Percentiles rank a stretch among this genome's conserved stretches.
phyloP scores from a whole-genome alignment of 2,797 vertebrate genomes.

The Lepilemur ruficaudatus region DNA sequence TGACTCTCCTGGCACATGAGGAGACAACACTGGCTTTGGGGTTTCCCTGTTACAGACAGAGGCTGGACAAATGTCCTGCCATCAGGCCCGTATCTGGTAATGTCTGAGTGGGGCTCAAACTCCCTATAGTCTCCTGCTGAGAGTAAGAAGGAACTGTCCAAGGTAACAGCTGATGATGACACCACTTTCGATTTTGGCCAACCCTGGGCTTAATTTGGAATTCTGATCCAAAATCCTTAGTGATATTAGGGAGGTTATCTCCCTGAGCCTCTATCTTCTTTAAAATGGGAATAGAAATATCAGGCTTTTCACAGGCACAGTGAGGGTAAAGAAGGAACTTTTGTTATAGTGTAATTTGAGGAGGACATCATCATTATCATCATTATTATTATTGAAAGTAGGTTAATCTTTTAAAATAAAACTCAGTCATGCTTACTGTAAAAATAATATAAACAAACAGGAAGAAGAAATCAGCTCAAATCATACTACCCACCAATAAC shows the following conservation, averaged over 20 bases:
- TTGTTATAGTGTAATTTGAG: not conserved
- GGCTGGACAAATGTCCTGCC: not conserved
- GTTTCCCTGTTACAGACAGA: not conserved
- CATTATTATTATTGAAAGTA: not conserved
- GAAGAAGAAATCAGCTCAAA: not conserved
- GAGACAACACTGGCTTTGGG: not conserved
- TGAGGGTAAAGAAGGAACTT: not conserved
- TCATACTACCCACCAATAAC: not conserved
- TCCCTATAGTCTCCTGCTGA: not conserved
- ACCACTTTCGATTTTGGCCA: not conserved
- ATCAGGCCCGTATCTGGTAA: not conserved
- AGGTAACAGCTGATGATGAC: not conserved
- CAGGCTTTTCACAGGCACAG: not conserved
- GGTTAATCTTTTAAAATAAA: not conserved
- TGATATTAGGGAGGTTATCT: not conserved
- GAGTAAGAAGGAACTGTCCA: not conserved
- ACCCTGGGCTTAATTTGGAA: not conserved
- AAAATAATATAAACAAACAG: not conserved
- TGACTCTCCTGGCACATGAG: not conserved
- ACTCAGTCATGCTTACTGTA: conserved; percentile 12
- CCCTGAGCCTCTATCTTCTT: not conserved
- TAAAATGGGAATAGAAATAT: not conserved
- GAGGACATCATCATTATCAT: not conserved
- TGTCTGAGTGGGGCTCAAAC: not conserved
- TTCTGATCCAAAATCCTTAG: not conserved